phyloP scores from a whole-genome alignment of 2,888 invertebrate genomes.

The Tanypteryx hageni region DNA sequence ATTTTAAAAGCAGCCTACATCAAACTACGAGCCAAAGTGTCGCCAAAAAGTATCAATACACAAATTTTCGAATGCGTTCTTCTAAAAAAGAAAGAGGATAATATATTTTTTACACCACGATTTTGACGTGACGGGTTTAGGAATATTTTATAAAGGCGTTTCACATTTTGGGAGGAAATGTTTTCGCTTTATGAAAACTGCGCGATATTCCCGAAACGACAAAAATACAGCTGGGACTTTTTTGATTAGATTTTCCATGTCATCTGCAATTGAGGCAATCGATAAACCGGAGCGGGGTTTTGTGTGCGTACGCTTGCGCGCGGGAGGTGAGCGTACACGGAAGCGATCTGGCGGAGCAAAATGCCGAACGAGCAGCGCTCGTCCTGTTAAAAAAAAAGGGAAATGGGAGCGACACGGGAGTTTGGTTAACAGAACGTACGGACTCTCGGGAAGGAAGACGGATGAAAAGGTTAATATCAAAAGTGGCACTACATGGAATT shows the following conservation, averaged over 20 bases:
- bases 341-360: background rate
- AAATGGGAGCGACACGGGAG: background rate
- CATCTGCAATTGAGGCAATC: constrained; percentile 2
- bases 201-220: background rate
- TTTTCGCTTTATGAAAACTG: background rate
- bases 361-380: too few species aligned
- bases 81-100: too few species aligned
- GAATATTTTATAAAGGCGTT: background rate
- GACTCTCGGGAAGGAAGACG: background rate
- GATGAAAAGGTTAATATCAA: constrained; percentile 25
- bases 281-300: background rate
- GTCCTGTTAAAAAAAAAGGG: background rate
- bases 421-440: background rate
- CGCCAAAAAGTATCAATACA: too few species aligned
- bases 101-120: too few species aligned
- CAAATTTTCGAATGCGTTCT: too few species aligned
- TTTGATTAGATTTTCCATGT: constrained; percentile 27
- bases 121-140: background rate
- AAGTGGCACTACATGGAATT: background rate
- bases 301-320: background rate
- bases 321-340: background rate
- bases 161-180: background rate
- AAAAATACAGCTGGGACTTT: background rate
- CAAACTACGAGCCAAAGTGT: too few species aligned
- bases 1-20: too few species aligned